phyloP scores from a whole-genome alignment of 92 coral and sea anemone genomes.

The Micromussa lordhowensis region DNA sequence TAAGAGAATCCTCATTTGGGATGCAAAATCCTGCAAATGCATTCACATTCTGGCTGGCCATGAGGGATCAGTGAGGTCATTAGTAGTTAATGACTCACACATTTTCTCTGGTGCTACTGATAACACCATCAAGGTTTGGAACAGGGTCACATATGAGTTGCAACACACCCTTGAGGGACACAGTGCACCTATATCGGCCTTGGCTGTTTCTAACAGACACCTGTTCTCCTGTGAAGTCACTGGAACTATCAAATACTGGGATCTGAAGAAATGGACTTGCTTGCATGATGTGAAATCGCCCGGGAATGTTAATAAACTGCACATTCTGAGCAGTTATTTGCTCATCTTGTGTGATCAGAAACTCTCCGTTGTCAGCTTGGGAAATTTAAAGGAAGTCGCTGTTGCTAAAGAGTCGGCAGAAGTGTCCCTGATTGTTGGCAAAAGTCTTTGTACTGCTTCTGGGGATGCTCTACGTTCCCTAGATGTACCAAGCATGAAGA shows the following conservation, averaged over 20 bases:
- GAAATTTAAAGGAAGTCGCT: constrained; percentile 77
- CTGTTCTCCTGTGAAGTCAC: constrained; percentile 82
- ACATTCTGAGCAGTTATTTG: constrained; percentile 64
- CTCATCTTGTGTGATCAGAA: constrained; percentile 65
- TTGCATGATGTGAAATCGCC: constrained; percentile 67
- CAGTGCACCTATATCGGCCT: constrained; percentile 71
- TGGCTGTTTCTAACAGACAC: constrained; percentile 86
- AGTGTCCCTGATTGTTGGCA: constrained; percentile 55
- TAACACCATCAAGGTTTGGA: constrained; percentile 80
- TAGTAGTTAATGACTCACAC: constrained; percentile 69
- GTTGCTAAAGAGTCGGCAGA: constrained; percentile 69
- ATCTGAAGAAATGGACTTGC: constrained; percentile 82
- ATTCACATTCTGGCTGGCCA: constrained; percentile 83
- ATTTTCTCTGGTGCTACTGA: constrained; percentile 92
- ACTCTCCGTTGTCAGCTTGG: constrained; percentile 78
- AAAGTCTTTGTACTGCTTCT: constrained; percentile 49
- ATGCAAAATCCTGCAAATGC: constrained; percentile 74
- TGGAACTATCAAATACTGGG: constrained; percentile 91
- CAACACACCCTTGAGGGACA: constrained; percentile 76
- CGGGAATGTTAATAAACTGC: constrained; percentile 60
- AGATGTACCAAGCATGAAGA: constrained; percentile 62
- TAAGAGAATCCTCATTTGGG: constrained; percentile 84
- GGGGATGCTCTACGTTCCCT: constrained; percentile 50
- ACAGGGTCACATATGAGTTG: constrained; percentile 73
- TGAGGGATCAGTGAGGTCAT: constrained; percentile 83